These are phyloP conservation scores for Thecocarcelia acutangulata DNA, from an alignment of 2,888 invertebrate species.

Conservation along the genomic window DNA sequence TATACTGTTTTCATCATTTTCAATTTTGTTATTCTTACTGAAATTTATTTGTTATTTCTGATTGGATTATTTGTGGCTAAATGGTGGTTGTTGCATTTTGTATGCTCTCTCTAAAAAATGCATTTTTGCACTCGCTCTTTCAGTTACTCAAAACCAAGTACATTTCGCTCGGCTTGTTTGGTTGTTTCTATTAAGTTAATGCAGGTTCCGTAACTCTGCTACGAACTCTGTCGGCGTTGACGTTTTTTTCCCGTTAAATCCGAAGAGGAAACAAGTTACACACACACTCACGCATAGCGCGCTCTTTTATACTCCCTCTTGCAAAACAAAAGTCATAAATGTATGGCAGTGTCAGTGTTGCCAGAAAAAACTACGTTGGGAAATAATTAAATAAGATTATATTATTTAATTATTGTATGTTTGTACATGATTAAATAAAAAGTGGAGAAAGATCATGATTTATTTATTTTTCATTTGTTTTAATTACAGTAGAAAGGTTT, in stretches of 20 bases:
- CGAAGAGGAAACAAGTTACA: slow-evolving; percentile 5
- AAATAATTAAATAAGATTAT: no score
- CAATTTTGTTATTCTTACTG: slow-evolving; percentile 20
- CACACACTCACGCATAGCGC: not conserved
- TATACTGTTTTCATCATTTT: not conserved
- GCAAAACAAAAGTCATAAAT: not conserved
- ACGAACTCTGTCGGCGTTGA: not conserved
- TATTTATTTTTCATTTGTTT: no score
- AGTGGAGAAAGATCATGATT: not conserved
- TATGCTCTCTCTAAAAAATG: slow-evolving; percentile 7
- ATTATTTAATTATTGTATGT: no score
- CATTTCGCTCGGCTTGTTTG: not conserved
- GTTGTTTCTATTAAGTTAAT: not conserved
- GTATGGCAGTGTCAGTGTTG: slow-evolving; percentile 12
- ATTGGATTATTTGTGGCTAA: slow-evolving; percentile 47
- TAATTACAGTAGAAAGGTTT: no score
- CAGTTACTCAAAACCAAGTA: not conserved
- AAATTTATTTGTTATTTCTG: slow-evolving; percentile 34
- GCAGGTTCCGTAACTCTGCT: slow-evolving; percentile 1
- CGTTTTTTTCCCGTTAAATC: slow-evolving; percentile 20
- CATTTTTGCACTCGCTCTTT: slow-evolving; percentile 9
- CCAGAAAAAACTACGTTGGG: not conserved
- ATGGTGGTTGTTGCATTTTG: slow-evolving; percentile 42
- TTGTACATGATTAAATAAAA: not conserved
- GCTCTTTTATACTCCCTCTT: slow-evolving; percentile 8